Evolutionary conservation across 1,140 invertebrate species (phyloP), one percentile per base, ranked within the genome.

Genomic region (Panagrolaimus sp.): DNA sequence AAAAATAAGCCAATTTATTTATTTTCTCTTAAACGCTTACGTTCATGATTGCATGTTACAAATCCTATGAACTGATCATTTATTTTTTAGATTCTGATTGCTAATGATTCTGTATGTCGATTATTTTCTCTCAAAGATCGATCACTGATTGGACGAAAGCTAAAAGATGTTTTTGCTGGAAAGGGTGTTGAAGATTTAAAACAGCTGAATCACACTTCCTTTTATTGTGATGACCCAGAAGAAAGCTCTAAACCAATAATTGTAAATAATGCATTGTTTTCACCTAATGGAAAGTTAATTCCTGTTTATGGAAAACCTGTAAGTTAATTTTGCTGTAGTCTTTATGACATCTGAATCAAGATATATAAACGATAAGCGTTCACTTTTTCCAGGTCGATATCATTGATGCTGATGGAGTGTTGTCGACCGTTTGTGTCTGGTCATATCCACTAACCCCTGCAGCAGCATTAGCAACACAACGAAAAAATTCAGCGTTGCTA

Each of bases 11-110:
- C n/a, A 64, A 38, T 9, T 38, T 25, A 57, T 1, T 1, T 9
- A 13, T 64, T 23, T 23, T 68, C 9, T 57, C 27, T n/a, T 27
- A 3, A n/a, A 44, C 27, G n/a, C 20, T 13, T 4, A 11, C 1
- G 3, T 64, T 14, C 11, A 2, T 9, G 0, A 8, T 64, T 25
- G 16, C 5, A 9, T 38, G 0, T 9, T 43, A 4, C 23, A 25
- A 16, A 2, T 2, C 23, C 23, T 3, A 66, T n/a, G n/a, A 16
- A n/a, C 5, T 23, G 43, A 48, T n/a, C 13, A 9, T 9, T 20
- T 23, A 2, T 5, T 2, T 61, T 72, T 72, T 67, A 72, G 71
- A 72, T 72, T 72, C 25, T 72, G 45, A 72, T 72, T n/a, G 71
- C 71, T 1, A 74, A 46, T 23, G 71, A 72, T 47, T 76, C 45